Evolutionary conservation across 1,140 invertebrate species (phyloP).

Genomic region (Gerris buenoi): DNA sequence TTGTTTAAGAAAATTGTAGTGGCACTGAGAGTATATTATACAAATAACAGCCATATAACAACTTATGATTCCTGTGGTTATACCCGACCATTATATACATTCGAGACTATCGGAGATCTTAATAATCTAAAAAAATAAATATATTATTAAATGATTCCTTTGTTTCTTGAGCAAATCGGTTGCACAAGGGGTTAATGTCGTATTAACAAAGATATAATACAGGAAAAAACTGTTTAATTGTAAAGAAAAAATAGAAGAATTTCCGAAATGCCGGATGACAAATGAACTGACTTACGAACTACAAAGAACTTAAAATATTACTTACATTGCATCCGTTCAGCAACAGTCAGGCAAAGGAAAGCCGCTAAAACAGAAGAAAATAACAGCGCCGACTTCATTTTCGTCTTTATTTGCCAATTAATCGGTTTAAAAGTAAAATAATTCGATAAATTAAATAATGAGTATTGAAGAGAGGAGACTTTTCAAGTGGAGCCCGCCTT

Average conservation of each 20-base stretch:
- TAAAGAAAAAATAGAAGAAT: neutral
- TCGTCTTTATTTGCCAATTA: neutral
- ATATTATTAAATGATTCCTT: too few species aligned
- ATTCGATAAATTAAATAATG: neutral
- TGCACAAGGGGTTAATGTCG: too few species aligned
- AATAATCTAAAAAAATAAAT: too few species aligned
- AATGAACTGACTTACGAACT: too few species aligned
- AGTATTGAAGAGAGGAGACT: neutral
- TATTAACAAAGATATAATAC: too few species aligned
- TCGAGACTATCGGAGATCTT: too few species aligned
- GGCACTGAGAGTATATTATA: too few species aligned
- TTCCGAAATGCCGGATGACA: neutral
- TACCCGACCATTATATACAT: too few species aligned
- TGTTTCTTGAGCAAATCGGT: too few species aligned
- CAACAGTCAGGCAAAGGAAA: neutral
- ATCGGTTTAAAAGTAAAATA: neutral
- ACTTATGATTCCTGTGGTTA: too few species aligned
- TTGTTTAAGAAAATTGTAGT: too few species aligned
- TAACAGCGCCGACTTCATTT: neutral
- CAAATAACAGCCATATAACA: too few species aligned
- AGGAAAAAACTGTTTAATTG: neutral
- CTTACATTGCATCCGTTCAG: neutral
- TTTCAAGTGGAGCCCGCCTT: slow-evolving; percentile 40
- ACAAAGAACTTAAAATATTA: neutral
- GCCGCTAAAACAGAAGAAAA: neutral